Evolutionary conservation across 2,797 vertebrate genomes (phyloP), one percentile per base, ranked within the genome.

Genomic region (Pristis pectinata): DNA sequence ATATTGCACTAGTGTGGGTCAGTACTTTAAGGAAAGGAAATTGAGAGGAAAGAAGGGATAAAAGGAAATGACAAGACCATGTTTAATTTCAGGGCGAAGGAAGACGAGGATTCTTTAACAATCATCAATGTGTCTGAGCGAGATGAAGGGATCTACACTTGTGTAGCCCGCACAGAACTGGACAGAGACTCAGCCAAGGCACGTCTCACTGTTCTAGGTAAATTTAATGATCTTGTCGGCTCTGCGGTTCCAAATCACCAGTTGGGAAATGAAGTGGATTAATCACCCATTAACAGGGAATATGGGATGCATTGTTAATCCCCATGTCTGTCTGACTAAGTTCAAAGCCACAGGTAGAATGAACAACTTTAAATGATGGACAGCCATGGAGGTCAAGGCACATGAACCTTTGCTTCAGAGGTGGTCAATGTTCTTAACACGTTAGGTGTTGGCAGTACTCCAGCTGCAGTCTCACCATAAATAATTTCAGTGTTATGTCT

Each of bases 191-290:
- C 96, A 0, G 98, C 98, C 74, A 99, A 98, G 85, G 98, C 98
- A 4, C 97, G 97, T 95, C 98, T 99, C 96, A 99, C 97, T 0
- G 98, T 99, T 77, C 97, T 98, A 96, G 98, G 99, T 99, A 98
- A 96, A 67, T 95, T 93, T 41, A 37, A 67, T 67, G 87, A 41
- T 67, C n/a, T 91, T 67, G 37, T 91, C 41, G n/a, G 19, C 41
- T 67, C 87, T 79, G 77, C 77, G 37, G 3, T 79, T 91, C 87
- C 59, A 41, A 22, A 9, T 37, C 61, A 19, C 61, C 22, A 24
- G 15, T 59, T 87, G 30, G 30, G 83, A 87, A 85, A 13, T 27
- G 9, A 44, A 53, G 80, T 83, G 80, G 3, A 83, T 49, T 83
- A 64, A 64, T 56, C 2, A 1, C 30, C 53, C 11, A 61, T 53